Base-by-base conservation (phyloP, 2,888 invertebrate genomes). In the Brachynemurus nebulosus region DNA sequence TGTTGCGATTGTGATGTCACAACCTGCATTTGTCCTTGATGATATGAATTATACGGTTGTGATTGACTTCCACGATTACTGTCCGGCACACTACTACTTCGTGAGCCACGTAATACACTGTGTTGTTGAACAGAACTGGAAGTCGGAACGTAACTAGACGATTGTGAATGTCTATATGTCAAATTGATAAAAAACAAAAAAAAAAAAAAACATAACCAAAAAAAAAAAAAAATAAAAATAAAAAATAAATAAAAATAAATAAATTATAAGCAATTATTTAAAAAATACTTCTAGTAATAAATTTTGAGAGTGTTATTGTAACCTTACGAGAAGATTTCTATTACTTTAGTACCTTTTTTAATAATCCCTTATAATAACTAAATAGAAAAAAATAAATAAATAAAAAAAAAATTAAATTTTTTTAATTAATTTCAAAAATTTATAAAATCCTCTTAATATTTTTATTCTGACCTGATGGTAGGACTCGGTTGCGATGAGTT, bases 401-500 rank as follows among this genome's bases (percentile, higher is more conserved):
- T 25, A 25, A 25, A 25, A 25, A 25, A 25, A 9, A 25, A 9
- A 8, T 9, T 9, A 25, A 9, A n/a, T n/a, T 25, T 25, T 25
- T 25, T 25, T 25, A 25, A 25, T 25, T 25, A n/a, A 8, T n/a
- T 9, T 16, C 16, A 4, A 33, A 33, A 33, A 33, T 33, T 14
- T 6, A 33, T 16, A 6, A 33, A 9, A 33, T 14, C 9, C n/a
- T n/a, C 2, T 37, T 5, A 11, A 17, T 36, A 33, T 27, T 11
- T 8, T 12, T 19, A 30, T 41, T 33, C 44, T 50, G 58, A 65
- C 66, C 66, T 62, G 49, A 67, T 65, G 23, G 65, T 61, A 11
- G 66, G 61, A 48, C 62, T 65, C 20, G 63, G 64, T 48, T 65
- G 66, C 2, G 65, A 62, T 36, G 51, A 49, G 23, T 48, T 49